phyloP scores from a whole-genome alignment of 2,113 vertebrate species.

The Albula glossodonta region DNA sequence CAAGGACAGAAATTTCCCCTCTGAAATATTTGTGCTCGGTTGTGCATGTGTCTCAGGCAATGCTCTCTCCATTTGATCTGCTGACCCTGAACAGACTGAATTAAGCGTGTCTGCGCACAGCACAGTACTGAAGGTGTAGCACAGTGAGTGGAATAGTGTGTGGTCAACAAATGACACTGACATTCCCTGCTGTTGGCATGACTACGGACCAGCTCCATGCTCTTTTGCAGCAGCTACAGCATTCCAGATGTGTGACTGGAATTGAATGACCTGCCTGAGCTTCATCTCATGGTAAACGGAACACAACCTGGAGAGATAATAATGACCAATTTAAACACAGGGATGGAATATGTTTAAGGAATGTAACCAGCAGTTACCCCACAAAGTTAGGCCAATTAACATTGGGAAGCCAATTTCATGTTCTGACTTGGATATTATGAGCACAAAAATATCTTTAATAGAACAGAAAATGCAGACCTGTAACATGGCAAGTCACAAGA shows the following conservation, averaged over 20 bases:
- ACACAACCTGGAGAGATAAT: neutral
- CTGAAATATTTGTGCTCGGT: neutral
- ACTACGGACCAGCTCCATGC: neutral
- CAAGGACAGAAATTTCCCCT: neutral
- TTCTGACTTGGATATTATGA: neutral
- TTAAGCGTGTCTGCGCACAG: neutral
- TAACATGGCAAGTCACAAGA: neutral
- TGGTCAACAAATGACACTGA: neutral
- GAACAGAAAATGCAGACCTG: neutral
- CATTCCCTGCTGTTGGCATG: neutral
- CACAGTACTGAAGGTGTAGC: neutral
- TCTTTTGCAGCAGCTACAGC: neutral
- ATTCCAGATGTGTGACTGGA: neutral
- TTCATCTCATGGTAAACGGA: neutral
- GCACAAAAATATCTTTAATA: neutral
- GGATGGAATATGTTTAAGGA: neutral
- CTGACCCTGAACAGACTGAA: neutral
- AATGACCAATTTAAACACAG: neutral
- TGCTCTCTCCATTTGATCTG: neutral
- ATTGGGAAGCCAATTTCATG: neutral
- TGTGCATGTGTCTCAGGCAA: neutral
- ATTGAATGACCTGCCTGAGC: neutral
- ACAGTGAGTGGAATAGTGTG: neutral
- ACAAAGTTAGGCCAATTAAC: neutral
- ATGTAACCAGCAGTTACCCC: neutral